These are phyloP conservation scores for Tarsius wallacei DNA, from an alignment of 2,797 vertebrate genomes.

Conservation along the genomic window DNA sequence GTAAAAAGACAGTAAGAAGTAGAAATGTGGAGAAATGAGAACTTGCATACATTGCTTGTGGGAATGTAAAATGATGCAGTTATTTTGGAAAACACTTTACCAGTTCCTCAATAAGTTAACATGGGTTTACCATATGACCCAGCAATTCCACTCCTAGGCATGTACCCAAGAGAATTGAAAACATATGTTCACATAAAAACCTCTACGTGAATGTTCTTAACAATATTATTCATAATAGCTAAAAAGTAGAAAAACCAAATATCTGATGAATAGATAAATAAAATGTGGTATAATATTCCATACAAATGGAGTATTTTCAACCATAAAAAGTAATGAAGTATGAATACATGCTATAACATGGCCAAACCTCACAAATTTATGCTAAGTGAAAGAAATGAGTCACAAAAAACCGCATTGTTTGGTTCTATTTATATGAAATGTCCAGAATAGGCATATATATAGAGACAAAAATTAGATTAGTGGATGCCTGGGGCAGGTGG, in stretches of 20 bases:
- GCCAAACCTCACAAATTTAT: slow-evolving; percentile 30
- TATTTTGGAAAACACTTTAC: slow-evolving; percentile 57
- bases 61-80: slow-evolving; percentile 58
- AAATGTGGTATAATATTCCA: slow-evolving; percentile 62
- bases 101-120: slow-evolving; percentile 57
- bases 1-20: slow-evolving; percentile 38
- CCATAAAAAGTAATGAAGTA: slow-evolving; percentile 66
- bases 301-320: slow-evolving; percentile 63
- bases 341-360: slow-evolving; percentile 7
- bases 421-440: slow-evolving; percentile 64
- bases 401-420: not conserved
- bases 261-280: slow-evolving; percentile 52
- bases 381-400: slow-evolving; percentile 52
- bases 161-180: slow-evolving; percentile 68
- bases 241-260: slow-evolving; percentile 64
- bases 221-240: slow-evolving; percentile 54
- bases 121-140: slow-evolving; percentile 56
- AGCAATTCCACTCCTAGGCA: slow-evolving; percentile 42
- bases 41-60: not conserved
- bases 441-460: slow-evolving; percentile 61
- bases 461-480: slow-evolving; percentile 64
- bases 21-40: not conserved
- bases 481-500: not conserved
- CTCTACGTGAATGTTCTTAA: slow-evolving; percentile 54
- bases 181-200: slow-evolving; percentile 57